Percentiles rank a stretch among this genome's conserved stretches.
Evolutionary conservation across 2,113 vertebrate genomes (phyloP).

Genomic region (Cyanistes caeruleus): DNA sequence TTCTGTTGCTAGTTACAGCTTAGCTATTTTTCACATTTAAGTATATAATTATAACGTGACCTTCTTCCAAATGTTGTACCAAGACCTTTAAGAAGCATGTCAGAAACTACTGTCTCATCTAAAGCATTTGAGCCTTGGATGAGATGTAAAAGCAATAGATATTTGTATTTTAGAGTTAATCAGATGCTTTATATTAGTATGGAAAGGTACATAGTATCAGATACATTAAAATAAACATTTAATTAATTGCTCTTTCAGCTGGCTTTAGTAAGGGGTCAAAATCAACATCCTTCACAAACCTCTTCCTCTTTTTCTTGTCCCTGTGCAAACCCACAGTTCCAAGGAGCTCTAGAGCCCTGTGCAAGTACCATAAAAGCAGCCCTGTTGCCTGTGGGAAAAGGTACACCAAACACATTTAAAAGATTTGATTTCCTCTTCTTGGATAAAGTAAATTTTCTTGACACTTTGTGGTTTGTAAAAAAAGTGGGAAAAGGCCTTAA

Average conservation of each 20-base stretch:
- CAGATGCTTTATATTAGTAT: background rate
- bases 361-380: background rate
- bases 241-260: background rate
- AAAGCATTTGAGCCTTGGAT: background rate
- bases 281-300: background rate
- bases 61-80: background rate
- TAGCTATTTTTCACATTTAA: background rate
- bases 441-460: background rate
- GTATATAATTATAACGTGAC: slow-evolving; percentile 8
- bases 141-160: background rate
- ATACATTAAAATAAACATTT: background rate
- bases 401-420: background rate
- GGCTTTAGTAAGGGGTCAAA: background rate
- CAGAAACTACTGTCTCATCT: background rate
- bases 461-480: background rate
- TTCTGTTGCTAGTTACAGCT: background rate
- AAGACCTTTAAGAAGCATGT: background rate
- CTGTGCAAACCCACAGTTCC: background rate
- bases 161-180: background rate
- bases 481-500: background rate
- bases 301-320: background rate
- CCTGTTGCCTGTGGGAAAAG: background rate
- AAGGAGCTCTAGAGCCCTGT: background rate
- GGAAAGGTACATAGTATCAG: background rate
- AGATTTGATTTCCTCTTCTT: background rate